Evolutionary conservation across 2,888 invertebrate genomes (phyloP).

Genomic region (Sylvicola cinctus): DNA sequence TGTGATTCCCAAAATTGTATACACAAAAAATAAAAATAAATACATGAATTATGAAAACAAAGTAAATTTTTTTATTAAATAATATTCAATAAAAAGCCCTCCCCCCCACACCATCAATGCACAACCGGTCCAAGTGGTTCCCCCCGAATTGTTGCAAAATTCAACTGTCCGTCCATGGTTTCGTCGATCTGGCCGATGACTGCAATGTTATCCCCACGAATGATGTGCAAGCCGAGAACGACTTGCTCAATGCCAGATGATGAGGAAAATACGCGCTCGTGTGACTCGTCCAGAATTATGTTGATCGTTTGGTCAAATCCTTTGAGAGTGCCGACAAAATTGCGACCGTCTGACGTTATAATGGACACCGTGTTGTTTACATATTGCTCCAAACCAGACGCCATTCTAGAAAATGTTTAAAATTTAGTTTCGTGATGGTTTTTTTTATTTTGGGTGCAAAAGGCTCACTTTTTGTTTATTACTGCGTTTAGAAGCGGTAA

Average conservation of each 20-base stretch:
- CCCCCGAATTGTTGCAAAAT: conserved; percentile 59
- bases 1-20: neutral
- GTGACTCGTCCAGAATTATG: conserved; percentile 91
- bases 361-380: conserved; percentile 85
- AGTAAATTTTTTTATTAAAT: neutral
- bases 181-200: conserved; percentile 73
- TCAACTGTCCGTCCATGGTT: conserved; percentile 58
- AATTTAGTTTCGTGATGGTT: too few relatives aligned
- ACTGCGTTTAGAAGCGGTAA: too few relatives aligned
- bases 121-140: conserved; percentile 66
- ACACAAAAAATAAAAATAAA: neutral
- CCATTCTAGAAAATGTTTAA: conserved; percentile 34
- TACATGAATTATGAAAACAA: neutral
- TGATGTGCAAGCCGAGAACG: conserved; percentile 89
- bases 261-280: conserved; percentile 92
- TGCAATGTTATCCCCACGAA: conserved; percentile 94
- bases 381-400: conserved; percentile 67
- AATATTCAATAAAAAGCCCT: too few relatives aligned
- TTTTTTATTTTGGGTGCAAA: too few relatives aligned
- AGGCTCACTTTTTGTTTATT: too few relatives aligned
- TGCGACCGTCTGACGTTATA: conserved; percentile 88
- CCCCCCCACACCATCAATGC: too few relatives aligned
- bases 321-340: conserved; percentile 90
- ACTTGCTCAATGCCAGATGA: conserved; percentile 86
- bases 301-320: conserved; percentile 99